These are phyloP conservation scores for Cheilosia pagana DNA, from an alignment of 2,888 invertebrate genomes.

Conservation along the genomic window DNA sequence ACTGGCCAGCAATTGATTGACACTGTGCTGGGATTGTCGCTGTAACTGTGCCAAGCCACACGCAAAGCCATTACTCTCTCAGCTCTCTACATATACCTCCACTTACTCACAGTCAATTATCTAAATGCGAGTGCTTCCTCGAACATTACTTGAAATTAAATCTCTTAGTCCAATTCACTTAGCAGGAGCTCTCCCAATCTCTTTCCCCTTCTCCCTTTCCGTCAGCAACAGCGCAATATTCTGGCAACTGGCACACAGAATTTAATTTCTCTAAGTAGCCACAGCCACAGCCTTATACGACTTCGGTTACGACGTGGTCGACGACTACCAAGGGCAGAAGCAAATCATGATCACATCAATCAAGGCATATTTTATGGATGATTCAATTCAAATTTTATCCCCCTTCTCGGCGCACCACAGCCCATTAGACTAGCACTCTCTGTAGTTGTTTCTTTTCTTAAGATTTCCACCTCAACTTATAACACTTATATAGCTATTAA, in stretches of 20 bases:
- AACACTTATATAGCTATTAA: conserved; percentile 40
- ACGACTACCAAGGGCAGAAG: background rate
- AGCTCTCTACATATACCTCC: background rate
- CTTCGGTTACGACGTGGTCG: background rate
- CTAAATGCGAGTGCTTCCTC: conserved; percentile 44
- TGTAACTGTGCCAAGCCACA: background rate
- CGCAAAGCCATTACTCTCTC: background rate
- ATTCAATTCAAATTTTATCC: conserved; percentile 58
- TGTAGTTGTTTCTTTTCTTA: conserved; percentile 1
- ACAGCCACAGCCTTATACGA: background rate
- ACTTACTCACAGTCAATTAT: conserved; percentile 48
- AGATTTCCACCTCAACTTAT: conserved; percentile 18
- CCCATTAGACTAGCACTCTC: conserved; percentile 13
- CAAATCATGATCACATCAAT: conserved; percentile 62
- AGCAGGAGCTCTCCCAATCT: conserved; percentile 13
- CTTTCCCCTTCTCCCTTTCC: too few species aligned
- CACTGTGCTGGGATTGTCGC: too few species aligned
- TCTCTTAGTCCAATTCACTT: conserved; percentile 62
- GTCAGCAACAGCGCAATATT: conserved; percentile 24
- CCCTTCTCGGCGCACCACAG: background rate
- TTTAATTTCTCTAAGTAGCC: conserved; percentile 67
- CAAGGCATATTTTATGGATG: conserved; percentile 67
- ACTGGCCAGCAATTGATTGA: too few species aligned
- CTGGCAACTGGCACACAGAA: conserved; percentile 18
- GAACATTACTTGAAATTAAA: conserved; percentile 59